Evolutionary conservation across 1,140 invertebrate genomes (phyloP).

Genomic region (Pseudomyrmex concolor): DNA sequence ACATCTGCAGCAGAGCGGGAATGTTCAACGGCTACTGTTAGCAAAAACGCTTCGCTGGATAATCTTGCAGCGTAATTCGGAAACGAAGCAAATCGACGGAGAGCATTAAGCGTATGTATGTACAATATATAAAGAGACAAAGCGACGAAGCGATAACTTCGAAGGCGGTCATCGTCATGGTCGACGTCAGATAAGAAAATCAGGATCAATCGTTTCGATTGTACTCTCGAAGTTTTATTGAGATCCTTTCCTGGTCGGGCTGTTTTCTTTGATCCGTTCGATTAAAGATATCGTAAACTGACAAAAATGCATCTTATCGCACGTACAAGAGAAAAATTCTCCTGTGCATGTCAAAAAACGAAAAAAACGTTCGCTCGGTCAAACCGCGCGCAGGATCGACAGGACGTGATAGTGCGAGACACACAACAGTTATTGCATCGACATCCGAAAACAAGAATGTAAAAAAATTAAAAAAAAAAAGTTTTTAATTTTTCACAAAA

Average conservation of each 20-base stretch:
- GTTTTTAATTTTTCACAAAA: conserved; percentile 17
- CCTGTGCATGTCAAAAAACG: conserved; percentile 1
- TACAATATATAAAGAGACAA: conserved; percentile 27
- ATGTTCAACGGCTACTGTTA: neutral
- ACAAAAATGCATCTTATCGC: conserved; percentile 18
- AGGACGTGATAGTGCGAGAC: conserved; percentile 69
- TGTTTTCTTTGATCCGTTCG: conserved; percentile 26
- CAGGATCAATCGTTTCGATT: neutral
- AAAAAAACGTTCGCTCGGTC: conserved; percentile 80
- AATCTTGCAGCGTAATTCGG: neutral
- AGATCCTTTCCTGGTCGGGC: conserved; percentile 63
- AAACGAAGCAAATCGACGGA: neutral
- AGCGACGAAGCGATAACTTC: neutral
- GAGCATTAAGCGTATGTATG: conserved; percentile 16
- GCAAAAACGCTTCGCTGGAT: neutral
- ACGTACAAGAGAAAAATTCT: neutral
- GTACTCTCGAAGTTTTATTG: neutral
- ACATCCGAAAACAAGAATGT: conserved; percentile 40
- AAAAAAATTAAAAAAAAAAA: conserved; percentile 4
- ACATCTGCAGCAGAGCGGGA: neutral
- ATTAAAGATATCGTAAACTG: conserved; percentile 23
- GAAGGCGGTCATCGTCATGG: conserved; percentile 39
- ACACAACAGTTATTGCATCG: conserved; percentile 56
- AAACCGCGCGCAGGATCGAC: conserved; percentile 76
- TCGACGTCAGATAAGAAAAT: conserved; percentile 14